Conservation (phyloP, 1,140 invertebrate genomes). For the Bilobella aurantiaca region DNA sequence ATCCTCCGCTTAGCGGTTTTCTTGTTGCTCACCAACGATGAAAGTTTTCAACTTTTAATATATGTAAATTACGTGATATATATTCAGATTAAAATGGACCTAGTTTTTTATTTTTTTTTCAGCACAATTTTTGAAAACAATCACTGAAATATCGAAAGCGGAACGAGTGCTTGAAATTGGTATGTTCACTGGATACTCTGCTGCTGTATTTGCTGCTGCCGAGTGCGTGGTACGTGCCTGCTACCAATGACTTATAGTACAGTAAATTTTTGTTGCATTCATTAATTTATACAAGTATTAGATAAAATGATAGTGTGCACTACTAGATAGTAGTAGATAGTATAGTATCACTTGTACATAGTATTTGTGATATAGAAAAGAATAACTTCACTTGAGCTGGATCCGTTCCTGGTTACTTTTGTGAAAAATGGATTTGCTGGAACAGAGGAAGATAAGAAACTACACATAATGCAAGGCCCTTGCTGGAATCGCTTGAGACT, state of each 20-base stretch:
- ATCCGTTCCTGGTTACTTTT: conserved; percentile 25
- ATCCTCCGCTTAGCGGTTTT: no score
- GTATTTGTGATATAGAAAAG: conserved; percentile 9
- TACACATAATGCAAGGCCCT: conserved; percentile 23
- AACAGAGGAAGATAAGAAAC: conserved; percentile 21
- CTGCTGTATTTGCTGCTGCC: conserved; percentile 21
- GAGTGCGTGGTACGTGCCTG: conserved; percentile 14
- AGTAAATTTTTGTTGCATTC: no score
- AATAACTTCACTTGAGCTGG: conserved; percentile 21
- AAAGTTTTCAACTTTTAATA: not conserved
- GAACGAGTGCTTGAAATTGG: conserved; percentile 29
- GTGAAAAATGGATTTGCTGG: conserved; percentile 14
- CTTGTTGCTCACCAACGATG: not conserved
- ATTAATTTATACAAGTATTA: no score
- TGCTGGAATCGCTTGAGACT: conserved; percentile 14
- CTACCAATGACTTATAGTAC: not conserved
- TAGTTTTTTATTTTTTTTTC: not conserved
- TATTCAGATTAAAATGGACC: no score
- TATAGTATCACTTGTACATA: no score
- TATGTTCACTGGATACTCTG: conserved; percentile 30
- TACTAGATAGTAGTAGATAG: no score
- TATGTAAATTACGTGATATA: no score
- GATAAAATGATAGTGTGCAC: no score
- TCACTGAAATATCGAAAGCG: conserved; percentile 18
- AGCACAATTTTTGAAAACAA: conserved; percentile 25